A percentile compares a stretch with the other conserved stretches of the same genome.
Evolutionary conservation across 2,888 invertebrate genomes (phyloP).

Genomic region (Litoditis marina): DNA sequence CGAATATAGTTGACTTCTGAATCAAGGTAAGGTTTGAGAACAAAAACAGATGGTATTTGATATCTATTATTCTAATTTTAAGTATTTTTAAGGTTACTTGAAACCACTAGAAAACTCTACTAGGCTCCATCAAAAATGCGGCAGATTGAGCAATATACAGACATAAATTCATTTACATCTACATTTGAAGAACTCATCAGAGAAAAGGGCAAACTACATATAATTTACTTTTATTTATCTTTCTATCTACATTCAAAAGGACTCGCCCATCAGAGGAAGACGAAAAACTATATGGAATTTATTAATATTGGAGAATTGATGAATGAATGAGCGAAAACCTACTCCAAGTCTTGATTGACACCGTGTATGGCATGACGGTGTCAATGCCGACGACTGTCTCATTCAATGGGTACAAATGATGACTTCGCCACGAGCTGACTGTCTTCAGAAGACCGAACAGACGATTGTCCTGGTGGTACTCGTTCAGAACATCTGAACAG

Average conservation of each 20-base stretch:
- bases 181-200: too few relatives aligned
- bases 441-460: constrained; percentile 73
- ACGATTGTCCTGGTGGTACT: constrained; percentile 38
- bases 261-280: constrained; percentile 56
- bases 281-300: constrained; percentile 19
- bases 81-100: too few relatives aligned
- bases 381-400: constrained; percentile 61
- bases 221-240: too few relatives aligned
- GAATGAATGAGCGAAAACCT: constrained; percentile 4
- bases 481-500: constrained; percentile 29
- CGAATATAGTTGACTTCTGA: constrained; percentile 62
- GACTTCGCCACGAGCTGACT: constrained; percentile 73
- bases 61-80: too few relatives aligned
- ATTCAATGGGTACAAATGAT: constrained; percentile 60
- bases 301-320: background rate
- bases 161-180: too few relatives aligned
- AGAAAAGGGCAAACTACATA: too few relatives aligned
- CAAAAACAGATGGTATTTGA: too few relatives aligned
- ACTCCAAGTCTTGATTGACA: constrained; percentile 55
- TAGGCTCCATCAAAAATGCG: too few relatives aligned
- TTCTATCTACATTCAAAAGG: too few relatives aligned
- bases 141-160: too few relatives aligned
- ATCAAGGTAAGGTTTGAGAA: constrained; percentile 23
- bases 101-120: too few relatives aligned
- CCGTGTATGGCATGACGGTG: constrained; percentile 51